A percentile compares a stretch with the other conserved stretches of the same genome.
Conservation (phyloP, 2,888 invertebrate genomes). For the Troides oblongomaculatus region DNA sequence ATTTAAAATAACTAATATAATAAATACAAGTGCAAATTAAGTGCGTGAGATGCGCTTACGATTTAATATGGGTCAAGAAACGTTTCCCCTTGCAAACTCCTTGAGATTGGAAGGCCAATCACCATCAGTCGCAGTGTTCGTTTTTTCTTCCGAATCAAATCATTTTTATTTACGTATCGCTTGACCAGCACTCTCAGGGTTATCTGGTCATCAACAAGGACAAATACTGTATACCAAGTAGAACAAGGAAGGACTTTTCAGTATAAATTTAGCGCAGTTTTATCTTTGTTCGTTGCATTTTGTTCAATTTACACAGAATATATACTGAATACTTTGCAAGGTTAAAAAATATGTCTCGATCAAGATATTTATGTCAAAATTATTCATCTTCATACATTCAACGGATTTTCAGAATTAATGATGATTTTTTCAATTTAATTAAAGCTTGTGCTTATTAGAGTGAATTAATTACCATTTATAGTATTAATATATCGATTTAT, state of each 20-base stretch:
- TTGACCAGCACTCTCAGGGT: slow-evolving; percentile 60
- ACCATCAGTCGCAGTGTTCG: slow-evolving; percentile 57
- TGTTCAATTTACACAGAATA: slow-evolving; percentile 4
- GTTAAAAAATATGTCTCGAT: neutral
- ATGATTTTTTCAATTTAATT: too few relatives aligned
- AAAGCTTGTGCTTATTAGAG: too few relatives aligned
- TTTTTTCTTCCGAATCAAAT: slow-evolving; percentile 74
- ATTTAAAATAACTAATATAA: slow-evolving; percentile 31
- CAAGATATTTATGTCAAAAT: too few relatives aligned
- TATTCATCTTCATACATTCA: too few relatives aligned
- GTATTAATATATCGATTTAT: too few relatives aligned
- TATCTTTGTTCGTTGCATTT: slow-evolving; percentile 6
- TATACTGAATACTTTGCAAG: neutral
- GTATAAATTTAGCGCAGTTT: slow-evolving; percentile 14
- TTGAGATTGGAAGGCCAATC: slow-evolving; percentile 72
- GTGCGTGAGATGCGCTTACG: slow-evolving; percentile 39
- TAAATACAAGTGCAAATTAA: slow-evolving; percentile 44
- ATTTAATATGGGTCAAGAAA: slow-evolving; percentile 72
- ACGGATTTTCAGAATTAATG: too few relatives aligned
- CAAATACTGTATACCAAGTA: slow-evolving; percentile 52
- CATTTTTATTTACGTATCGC: slow-evolving; percentile 75
- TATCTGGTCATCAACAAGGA: slow-evolving; percentile 70
- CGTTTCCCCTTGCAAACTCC: slow-evolving; percentile 76
- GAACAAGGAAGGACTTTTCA: slow-evolving; percentile 41
- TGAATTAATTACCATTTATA: too few relatives aligned